phyloP scores from a whole-genome alignment of 2,888 invertebrate species.

The Phalera bucephala region DNA sequence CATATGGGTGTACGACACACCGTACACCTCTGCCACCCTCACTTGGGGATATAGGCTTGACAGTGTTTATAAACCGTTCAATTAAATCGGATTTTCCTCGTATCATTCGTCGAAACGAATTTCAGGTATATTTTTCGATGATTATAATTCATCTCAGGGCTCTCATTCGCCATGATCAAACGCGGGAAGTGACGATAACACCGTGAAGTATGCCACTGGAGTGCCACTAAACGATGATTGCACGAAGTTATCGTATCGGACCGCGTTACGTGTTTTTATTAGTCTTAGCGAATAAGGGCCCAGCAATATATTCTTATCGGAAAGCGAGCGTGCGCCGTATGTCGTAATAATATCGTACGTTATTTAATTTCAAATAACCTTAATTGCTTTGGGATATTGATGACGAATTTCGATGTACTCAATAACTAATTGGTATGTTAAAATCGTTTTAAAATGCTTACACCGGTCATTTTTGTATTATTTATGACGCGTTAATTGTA shows the following conservation, averaged over 20 bases:
- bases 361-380: slow-evolving; percentile 21
- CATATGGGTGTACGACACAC: no score
- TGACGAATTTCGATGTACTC: slow-evolving; percentile 23
- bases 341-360: slow-evolving; percentile 18
- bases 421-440: slow-evolving; percentile 34
- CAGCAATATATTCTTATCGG: no score
- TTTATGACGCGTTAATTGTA: slow-evolving; percentile 37
- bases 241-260: no score
- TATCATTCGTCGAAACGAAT: not conserved
- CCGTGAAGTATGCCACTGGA: no score
- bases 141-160: slow-evolving; percentile 7
- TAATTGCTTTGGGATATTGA: slow-evolving; percentile 31
- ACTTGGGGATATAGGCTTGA: no score
- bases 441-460: slow-evolving; percentile 34
- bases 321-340: slow-evolving; percentile 7
- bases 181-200: no score
- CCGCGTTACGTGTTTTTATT: no score
- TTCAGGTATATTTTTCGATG: not conserved
- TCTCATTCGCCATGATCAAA: no score
- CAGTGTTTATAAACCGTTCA: no score
- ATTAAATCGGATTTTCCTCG: not conserved
- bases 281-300: no score
- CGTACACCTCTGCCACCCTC: no score
- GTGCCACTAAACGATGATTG: no score
- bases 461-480: slow-evolving; percentile 30